phyloP scores from a whole-genome alignment of 2,888 invertebrate species.

The Heliconius charithonia region DNA sequence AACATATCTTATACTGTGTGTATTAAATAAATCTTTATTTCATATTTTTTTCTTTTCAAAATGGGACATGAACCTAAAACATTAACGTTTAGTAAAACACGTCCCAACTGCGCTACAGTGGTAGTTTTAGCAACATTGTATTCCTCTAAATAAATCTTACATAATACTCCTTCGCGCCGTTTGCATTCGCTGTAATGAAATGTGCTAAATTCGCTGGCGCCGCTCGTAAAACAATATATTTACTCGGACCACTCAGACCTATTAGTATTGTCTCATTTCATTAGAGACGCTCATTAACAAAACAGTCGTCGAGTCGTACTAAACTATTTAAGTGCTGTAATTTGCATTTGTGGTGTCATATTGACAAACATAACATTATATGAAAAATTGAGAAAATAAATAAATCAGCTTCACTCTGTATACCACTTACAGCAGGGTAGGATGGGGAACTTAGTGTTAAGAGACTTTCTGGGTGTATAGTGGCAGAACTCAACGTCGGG shows the following conservation, averaged over 20 bases:
- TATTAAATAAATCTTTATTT: not conserved
- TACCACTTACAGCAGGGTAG: too few relatives aligned
- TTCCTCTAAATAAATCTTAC: slow-evolving; percentile 26
- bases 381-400: too few relatives aligned
- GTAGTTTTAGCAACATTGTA: slow-evolving; percentile 16
- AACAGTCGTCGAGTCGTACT: slow-evolving; percentile 33
- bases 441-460: too few relatives aligned
- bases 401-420: too few relatives aligned
- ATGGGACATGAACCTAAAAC: not conserved
- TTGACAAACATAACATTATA: not conserved
- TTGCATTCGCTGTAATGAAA: slow-evolving; percentile 34
- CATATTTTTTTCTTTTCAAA: not conserved
- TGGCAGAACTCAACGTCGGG: too few relatives aligned
- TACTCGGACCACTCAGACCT: slow-evolving; percentile 54
- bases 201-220: slow-evolving; percentile 53
- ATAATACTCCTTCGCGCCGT: slow-evolving; percentile 28
- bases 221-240: slow-evolving; percentile 56
- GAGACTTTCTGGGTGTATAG: too few relatives aligned
- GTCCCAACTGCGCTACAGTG: not conserved
- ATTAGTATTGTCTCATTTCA: slow-evolving; percentile 63
- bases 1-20: too few relatives aligned
- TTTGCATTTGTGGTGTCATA: not conserved
- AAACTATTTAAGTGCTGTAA: not conserved
- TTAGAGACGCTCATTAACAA: slow-evolving; percentile 61
- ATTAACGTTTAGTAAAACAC: not conserved